Evolutionary conservation across 2,888 invertebrate species (phyloP).

Genomic region (Polydrusus cervinus): DNA sequence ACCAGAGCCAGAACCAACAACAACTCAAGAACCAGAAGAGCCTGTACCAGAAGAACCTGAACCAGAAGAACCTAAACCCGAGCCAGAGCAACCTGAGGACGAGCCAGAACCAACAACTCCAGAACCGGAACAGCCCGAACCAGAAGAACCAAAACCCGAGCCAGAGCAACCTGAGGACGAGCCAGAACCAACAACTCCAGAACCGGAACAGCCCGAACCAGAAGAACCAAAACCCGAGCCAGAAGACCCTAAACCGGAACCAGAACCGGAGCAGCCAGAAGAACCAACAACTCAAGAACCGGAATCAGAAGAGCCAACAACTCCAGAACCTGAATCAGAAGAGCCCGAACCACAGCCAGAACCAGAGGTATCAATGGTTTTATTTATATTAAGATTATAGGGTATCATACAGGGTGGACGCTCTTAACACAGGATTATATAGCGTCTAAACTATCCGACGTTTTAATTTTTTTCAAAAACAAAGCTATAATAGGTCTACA

Average conservation of each 20-base stretch:
- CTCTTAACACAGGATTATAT: too few species aligned
- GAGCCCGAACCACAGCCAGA: conserved; percentile 3
- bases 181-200: conserved; percentile 15
- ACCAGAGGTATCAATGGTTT: background rate
- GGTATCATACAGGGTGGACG: too few species aligned
- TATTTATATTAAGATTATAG: too few species aligned
- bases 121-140: background rate
- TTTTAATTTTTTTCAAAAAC: too few species aligned
- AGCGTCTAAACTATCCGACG: too few species aligned
- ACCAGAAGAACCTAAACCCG: conserved; percentile 24
- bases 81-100: conserved; percentile 21
- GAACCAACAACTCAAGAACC: conserved; percentile 1
- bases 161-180: conserved; percentile 18
- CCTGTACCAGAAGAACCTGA: conserved; percentile 33
- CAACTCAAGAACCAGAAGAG: conserved; percentile 38
- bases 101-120: conserved; percentile 16
- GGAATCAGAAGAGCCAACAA: conserved; percentile 13
- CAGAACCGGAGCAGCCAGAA: conserved; percentile 1
- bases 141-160: conserved; percentile 11
- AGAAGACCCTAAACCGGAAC: conserved; percentile 7
- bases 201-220: background rate
- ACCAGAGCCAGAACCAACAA: background rate
- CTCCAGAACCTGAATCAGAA: conserved; percentile 15
- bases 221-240: conserved; percentile 1
- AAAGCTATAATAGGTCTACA: too few species aligned